phyloP scores from a whole-genome alignment of 2,888 invertebrate species.

The Carpatolechia fugitivella region DNA sequence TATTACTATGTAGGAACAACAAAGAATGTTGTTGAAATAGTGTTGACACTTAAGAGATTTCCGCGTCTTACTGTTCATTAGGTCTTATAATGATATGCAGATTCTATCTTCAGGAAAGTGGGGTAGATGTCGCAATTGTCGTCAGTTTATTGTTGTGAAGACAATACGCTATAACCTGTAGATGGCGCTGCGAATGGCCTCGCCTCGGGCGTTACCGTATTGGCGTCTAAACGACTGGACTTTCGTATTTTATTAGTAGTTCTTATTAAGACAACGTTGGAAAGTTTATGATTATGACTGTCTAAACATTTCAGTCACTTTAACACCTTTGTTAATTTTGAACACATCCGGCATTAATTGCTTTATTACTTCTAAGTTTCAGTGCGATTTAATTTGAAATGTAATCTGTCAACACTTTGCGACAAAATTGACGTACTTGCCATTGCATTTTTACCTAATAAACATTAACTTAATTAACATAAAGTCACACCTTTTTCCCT shows the following conservation, averaged over 20 bases:
- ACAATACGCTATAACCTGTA: conserved; percentile 43
- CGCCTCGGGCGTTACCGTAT: conserved; percentile 25
- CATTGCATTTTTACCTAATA: no score
- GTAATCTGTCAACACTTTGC: no score
- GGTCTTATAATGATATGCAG: conserved; percentile 10
- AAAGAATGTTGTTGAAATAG: background rate
- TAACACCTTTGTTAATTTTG: background rate
- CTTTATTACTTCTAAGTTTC: no score
- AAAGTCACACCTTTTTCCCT: no score
- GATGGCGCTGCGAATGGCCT: conserved; percentile 24
- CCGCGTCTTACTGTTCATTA: conserved; percentile 12
- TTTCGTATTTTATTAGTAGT: conserved; percentile 25
- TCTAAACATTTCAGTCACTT: no score
- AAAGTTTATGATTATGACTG: conserved; percentile 2
- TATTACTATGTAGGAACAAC: background rate
- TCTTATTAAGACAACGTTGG: background rate
- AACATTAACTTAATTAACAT: no score
- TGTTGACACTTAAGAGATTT: conserved; percentile 3
- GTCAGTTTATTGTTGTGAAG: conserved; percentile 33
- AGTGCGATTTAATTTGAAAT: no score
- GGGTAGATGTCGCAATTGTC: conserved; percentile 24
- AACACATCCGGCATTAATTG: no score
- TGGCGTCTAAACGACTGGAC: conserved; percentile 17
- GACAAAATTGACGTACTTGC: no score
- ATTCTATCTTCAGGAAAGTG: conserved; percentile 28